Evolutionary conservation across 1,140 invertebrate genomes (phyloP).

Genomic region (Pogonomyrmex barbatus): DNA sequence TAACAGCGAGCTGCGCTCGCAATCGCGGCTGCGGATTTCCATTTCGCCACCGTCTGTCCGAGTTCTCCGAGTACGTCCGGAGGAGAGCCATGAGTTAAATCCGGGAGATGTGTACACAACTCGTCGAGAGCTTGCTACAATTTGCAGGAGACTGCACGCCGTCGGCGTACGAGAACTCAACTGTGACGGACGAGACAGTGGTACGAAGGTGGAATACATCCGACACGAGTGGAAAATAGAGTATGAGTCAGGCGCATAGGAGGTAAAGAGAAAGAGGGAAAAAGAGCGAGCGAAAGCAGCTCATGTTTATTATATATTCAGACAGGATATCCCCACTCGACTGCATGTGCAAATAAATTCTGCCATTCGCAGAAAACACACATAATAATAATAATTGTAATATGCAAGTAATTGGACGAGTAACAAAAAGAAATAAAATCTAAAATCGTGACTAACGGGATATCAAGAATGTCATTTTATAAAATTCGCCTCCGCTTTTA

Average conservation of each 20-base stretch:
- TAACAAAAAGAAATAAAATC: neutral
- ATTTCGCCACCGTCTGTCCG: conserved; percentile 51
- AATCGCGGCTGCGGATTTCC: conserved; percentile 38
- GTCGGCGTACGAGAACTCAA: conserved; percentile 34
- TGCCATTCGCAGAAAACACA: conserved; percentile 1
- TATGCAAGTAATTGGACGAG: neutral
- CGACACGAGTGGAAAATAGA: conserved; percentile 37
- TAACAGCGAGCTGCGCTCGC: conserved; percentile 24
- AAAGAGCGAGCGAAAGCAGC: conserved; percentile 22
- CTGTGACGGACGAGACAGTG: conserved; percentile 24
- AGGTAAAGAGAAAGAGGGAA: neutral
- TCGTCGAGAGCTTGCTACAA: conserved; percentile 48
- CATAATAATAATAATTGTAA: conserved; percentile 2
- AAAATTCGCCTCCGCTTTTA: neutral
- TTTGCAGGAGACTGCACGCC: conserved; percentile 42
- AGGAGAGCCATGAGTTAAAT: conserved; percentile 43
- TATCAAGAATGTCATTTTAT: neutral
- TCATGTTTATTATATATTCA: conserved; percentile 42
- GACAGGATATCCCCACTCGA: neutral
- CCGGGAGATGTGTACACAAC: conserved; percentile 54
- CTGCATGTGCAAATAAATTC: conserved; percentile 22
- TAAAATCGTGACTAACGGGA: neutral
- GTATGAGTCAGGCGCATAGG: neutral
- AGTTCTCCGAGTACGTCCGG: neutral
- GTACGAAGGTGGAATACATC: conserved; percentile 40